Conservation (phyloP, 2,113 vertebrate genomes). For the Pleuronectes platessa region DNA sequence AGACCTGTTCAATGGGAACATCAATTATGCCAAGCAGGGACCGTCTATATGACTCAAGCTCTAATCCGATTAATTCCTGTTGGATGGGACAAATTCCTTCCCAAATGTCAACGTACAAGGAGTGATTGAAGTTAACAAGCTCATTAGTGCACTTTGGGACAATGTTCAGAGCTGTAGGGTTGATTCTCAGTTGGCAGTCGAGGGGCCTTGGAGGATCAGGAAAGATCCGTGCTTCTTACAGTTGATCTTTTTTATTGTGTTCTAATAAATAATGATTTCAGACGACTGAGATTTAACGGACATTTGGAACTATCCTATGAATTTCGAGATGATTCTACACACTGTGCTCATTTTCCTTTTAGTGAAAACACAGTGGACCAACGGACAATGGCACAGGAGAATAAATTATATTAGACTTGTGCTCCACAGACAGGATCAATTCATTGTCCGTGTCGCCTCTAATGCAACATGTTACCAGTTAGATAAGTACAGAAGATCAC, state of each 20-base stretch:
- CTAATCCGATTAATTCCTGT: constrained; percentile 71
- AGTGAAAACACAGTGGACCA: not conserved
- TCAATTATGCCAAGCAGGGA: constrained; percentile 63
- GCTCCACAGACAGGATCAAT: not conserved
- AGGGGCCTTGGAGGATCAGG: not conserved
- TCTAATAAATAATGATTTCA: not conserved
- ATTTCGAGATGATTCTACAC: not conserved
- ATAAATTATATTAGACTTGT: not conserved
- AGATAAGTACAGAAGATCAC: constrained; percentile 1
- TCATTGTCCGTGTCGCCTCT: constrained; percentile 13
- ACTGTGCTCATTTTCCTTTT: not conserved
- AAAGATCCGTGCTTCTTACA: not conserved
- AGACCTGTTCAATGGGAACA: constrained; percentile 60
- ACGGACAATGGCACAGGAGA: not conserved
- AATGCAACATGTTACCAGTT: not conserved
- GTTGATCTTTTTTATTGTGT: not conserved
- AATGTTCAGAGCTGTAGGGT: constrained; percentile 40
- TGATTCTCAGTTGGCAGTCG: constrained; percentile 50
- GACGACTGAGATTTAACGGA: not conserved
- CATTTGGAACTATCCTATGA: not conserved
- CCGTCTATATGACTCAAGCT: constrained; percentile 66
- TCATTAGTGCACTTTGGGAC: constrained; percentile 71
- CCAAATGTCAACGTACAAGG: constrained; percentile 53
- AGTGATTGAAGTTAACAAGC: constrained; percentile 75
- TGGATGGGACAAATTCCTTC: constrained; percentile 63